Evolutionary conservation across 2,797 vertebrate genomes (phyloP).

Genomic region (Tapera naevia): DNA sequence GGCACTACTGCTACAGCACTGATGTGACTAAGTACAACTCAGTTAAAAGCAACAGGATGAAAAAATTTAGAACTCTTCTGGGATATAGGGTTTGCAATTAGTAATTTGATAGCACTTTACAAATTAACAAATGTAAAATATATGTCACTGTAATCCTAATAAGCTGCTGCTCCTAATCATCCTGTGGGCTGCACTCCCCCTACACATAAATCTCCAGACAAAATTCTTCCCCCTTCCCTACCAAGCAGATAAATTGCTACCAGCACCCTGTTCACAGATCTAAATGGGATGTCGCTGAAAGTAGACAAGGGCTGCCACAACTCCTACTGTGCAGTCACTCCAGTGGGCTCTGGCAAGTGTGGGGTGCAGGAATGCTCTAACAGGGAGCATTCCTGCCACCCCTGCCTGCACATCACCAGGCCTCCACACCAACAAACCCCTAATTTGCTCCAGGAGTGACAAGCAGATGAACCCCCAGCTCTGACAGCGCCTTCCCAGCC

Average conservation of each 20-base stretch:
- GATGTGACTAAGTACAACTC: background rate
- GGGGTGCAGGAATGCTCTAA: background rate
- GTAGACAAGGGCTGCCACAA: rapidly evolving
- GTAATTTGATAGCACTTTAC: background rate
- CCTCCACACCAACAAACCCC: background rate
- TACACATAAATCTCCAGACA: background rate
- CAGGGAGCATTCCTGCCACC: background rate
- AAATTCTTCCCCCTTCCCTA: background rate
- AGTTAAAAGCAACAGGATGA: background rate
- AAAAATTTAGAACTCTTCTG: background rate
- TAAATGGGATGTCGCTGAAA: background rate
- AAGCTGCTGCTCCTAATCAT: background rate
- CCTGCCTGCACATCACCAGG: background rate
- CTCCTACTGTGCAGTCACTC: background rate
- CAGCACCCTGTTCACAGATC: background rate
- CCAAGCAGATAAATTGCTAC: background rate
- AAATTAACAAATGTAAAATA: background rate
- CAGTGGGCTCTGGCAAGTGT: background rate
- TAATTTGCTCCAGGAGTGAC: background rate
- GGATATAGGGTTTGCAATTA: background rate
- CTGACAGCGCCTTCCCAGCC: rapidly evolving
- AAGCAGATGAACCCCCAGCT: background rate
- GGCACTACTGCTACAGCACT: background rate
- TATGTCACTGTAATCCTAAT: background rate
- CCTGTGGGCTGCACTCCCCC: background rate